Evolutionary conservation across 2,888 invertebrate species (phyloP).

Genomic region (Archips crataeganus): DNA sequence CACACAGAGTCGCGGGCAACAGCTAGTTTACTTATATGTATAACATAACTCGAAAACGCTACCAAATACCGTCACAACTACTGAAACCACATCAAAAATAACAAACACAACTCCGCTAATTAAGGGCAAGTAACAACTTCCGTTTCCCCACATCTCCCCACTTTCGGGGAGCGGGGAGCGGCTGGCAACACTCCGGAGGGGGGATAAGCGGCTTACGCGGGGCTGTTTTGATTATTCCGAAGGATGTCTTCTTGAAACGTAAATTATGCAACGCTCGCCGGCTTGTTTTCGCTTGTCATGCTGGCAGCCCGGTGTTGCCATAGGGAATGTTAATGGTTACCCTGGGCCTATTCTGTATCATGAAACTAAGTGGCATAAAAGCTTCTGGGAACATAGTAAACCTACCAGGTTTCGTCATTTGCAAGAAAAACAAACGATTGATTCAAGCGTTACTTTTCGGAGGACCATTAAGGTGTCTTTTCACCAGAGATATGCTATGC

Average conservation of each 20-base stretch:
- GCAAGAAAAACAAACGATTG: not conserved
- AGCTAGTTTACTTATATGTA: not conserved
- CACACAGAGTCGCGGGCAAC: too few species aligned
- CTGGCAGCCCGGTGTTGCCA: conserved; percentile 34
- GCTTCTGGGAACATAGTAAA: not conserved
- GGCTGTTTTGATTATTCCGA: conserved; percentile 84
- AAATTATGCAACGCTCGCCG: conserved; percentile 78
- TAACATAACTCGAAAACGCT: conserved; percentile 8
- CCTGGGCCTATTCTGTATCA: conserved; percentile 9
- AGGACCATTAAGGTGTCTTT: too few species aligned
- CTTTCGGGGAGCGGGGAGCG: conserved; percentile 62
- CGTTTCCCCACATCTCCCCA: conserved; percentile 58
- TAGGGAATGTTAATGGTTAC: conserved; percentile 39
- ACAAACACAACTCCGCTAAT: conserved; percentile 70
- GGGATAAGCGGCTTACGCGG: conserved; percentile 76
- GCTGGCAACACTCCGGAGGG: conserved; percentile 48
- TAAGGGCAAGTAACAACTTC: conserved; percentile 79
- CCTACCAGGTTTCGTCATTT: not conserved
- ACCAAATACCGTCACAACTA: conserved; percentile 28
- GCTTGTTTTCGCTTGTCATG: conserved; percentile 44
- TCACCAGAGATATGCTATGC: too few species aligned
- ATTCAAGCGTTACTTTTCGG: too few species aligned
- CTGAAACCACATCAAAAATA: conserved; percentile 64
- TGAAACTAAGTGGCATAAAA: conserved; percentile 3
- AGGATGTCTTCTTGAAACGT: conserved; percentile 83